Conservation (phyloP, 2,113 vertebrate genomes). For the Mustelus asterias region DNA sequence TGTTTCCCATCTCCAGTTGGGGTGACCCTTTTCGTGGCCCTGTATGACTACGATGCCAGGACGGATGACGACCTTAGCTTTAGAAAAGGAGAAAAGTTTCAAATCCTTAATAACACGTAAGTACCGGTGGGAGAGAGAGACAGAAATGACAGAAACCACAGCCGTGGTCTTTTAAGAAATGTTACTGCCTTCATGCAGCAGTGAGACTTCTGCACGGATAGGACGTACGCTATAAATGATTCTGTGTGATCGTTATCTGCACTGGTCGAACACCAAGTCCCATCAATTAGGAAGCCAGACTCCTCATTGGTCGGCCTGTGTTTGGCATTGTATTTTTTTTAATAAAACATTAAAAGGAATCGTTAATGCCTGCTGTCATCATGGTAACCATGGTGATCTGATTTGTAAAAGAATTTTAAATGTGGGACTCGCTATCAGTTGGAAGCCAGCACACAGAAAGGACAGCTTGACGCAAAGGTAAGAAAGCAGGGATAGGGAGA, state of each 20-base stretch:
- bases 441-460: not conserved
- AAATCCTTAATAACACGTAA: constrained; percentile 98
- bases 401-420: not conserved
- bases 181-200: not conserved
- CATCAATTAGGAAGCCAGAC: not conserved
- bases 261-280: not conserved
- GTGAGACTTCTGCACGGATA: not conserved
- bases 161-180: not conserved
- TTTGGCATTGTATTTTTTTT: not conserved
- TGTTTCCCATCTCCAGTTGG: constrained; percentile 59
- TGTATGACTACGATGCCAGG: constrained; percentile 94
- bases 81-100: constrained; percentile 93
- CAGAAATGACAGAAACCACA: not conserved
- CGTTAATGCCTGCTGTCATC: not conserved
- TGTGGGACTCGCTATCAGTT: not conserved
- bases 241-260: not conserved
- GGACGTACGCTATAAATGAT: not conserved
- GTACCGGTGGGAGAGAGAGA: constrained; percentile 47
- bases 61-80: constrained; percentile 96
- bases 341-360: constrained; percentile 12
- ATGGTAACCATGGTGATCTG: not conserved
- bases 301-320: not conserved
- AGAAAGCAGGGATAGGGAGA: not conserved
- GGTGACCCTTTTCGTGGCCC: constrained; percentile 93
- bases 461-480: too few relatives aligned